Evolutionary conservation across 2,113 vertebrate genomes (phyloP), one percentile per base, ranked within the genome.

Genomic region (Centropristis striata): DNA sequence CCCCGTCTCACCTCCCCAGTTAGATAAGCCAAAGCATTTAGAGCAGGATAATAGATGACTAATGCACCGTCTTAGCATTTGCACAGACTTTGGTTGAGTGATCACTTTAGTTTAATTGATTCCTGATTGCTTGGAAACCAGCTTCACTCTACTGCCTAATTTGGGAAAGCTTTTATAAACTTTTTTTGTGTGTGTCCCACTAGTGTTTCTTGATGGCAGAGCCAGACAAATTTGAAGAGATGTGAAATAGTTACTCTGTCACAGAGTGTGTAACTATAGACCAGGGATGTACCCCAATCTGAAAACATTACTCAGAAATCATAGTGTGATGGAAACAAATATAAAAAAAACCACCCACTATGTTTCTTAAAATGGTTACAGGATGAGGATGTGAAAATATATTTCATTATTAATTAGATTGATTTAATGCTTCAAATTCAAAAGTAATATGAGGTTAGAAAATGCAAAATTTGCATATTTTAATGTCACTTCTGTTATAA

Each of bases 11-110:
- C 7, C n/a, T 0, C 36, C 23, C 44, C 39, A 13, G 65, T 77
- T 81, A 75, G 63, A 67, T 71, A 79, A 75, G 18, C 37, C 55
- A 21, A 51, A 46, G 39, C 28, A 42, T 2, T 15, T 37, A 41
- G 44, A 73, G 18, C 51, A 72, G 42, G 49, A 68, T 54, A 75
- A 68, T 23, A 69, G 16, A 63, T 42, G 5, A 58, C 46, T 50
- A 21, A 58, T 63, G 50, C 46, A 9, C 42, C n/a, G 49, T 47
- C 18, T 58, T 46, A 44, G 28, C 39, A 58, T 70, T 83, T 61
- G 41, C 53, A 41, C 41, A 47, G 36, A 58, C 47, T 51, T 39
- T 75, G 47, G 4, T 39, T 83, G 58, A 72, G 25, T 49, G 55
- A 63, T 69, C 57, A 44, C n/a, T 32, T 67, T 42, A n/a, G 11